Evolutionary conservation across 2,113 vertebrate genomes (phyloP), one percentile per base, ranked within the genome.

Genomic region (Cyanoderma ruficeps): DNA sequence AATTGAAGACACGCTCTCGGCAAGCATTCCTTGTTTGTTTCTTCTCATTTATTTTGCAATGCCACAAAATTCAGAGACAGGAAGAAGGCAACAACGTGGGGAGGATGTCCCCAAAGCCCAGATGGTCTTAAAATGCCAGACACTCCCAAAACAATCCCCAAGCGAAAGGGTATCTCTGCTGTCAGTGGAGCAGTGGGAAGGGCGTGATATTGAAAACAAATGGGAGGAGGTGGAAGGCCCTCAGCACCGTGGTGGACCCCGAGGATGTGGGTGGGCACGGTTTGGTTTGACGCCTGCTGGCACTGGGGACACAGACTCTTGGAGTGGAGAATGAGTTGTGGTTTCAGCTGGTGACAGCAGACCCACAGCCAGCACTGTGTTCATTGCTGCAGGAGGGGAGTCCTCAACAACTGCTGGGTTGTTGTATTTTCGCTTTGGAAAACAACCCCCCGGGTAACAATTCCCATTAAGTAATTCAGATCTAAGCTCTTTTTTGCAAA

Each of bases 291-390:
- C 11, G 44, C 44, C 90, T 47, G 74, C 84, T 63, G 70, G 81
- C 53, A 37, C 1, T 10, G 53, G 88, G 68, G 55, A 55, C 78
- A n/a, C 0, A 35, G 82, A 31, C 79, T 84, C 60, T 23, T 4
- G 64, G 42, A n/a, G 15, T 3, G 37, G 83, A 70, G 60, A 37
- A 79, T 30, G 11, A 46, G 67, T 41, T 94, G 94, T 56, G 96
- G 96, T 96, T 96, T 42, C 46, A 63, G 79, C 60, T 89, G 82
- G 89, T 89, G 92, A 94, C 93, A 80, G 83, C 63, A 80, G 71
- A 90, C 53, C 76, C 53, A 71, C 89, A 49, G 89, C 63, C 91
- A 31, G 23, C 2, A 17, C 53, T 11, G 82, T 57, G 93, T 90
- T 96, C 87, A 89, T 75, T 83, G 93, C 83, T 35, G 76, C 2